Evolutionary conservation across 2,113 vertebrate species (phyloP), one percentile per base, ranked within the genome.

Genomic region (Catagonus wagneri): DNA sequence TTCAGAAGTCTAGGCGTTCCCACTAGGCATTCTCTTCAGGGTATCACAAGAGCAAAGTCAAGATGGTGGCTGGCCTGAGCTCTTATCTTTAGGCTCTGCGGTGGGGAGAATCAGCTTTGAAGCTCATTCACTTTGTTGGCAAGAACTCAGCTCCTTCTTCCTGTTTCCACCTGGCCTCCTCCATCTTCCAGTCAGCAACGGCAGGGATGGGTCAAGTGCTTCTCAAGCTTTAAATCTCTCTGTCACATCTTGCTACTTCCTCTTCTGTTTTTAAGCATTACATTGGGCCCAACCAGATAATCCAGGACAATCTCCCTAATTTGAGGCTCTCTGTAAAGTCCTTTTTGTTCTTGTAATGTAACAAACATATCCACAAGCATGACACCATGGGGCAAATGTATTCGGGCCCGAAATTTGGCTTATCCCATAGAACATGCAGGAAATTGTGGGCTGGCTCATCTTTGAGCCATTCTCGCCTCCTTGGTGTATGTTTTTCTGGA

Each of bases 181-280:
- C 58, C 44, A 88, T n/a, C 23, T 96, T 93, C 58, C 15, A 69
- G 32, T 80, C 36, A 81, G 50, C 61, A 80, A 4, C 17, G 27
- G 16, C 19, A 50, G 71, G 16, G 25, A 29, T 19, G 63, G 66
- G 16, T 36, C 0, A 4, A 92, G 15, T 13, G 14, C 22, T 71
- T 66, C 54, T 89, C 22, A 54, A 19, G 44, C 17, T 76, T 96
- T 83, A 75, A 75, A 58, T 87, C 29, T 69, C 69, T 90, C 39
- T 61, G 61, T 17, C 65, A 12, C 7, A 20, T 44, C 17, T 54
- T 93, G 80, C 89, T 87, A 72, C 20, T n/a, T 83, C 27, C 7
- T 76, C 17, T 27, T 80, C 19, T 76, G 19, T 44, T 94, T 89
- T 89, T 93, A 88, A 56, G 66, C 32, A 76, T 44, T 69, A 91